Conservation (phyloP, 2,797 vertebrate genomes). For the Cercopithecus neglectus region DNA sequence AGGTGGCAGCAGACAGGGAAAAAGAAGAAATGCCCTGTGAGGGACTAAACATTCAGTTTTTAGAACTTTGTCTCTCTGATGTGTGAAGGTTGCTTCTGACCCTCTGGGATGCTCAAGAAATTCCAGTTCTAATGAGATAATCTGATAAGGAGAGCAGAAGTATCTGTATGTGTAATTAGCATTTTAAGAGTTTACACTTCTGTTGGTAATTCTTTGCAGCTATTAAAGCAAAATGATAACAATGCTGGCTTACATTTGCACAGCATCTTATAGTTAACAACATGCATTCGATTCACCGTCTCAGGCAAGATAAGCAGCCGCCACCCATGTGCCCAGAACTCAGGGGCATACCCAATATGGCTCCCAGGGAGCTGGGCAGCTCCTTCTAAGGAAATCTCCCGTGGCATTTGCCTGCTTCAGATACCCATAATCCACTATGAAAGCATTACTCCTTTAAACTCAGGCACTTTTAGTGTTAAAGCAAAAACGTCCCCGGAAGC, state of each 20-base stretch:
- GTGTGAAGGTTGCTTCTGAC: background rate
- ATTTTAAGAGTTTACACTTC: background rate
- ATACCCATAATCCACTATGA: background rate
- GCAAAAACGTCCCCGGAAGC: background rate
- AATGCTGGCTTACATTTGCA: background rate
- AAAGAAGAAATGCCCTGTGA: background rate
- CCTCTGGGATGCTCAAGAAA: background rate
- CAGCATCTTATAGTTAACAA: background rate
- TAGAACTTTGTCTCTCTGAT: background rate
- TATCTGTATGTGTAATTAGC: background rate
- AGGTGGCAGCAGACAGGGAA: background rate
- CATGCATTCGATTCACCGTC: background rate
- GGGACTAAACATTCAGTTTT: background rate
- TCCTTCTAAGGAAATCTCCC: background rate
- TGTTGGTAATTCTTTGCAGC: background rate
- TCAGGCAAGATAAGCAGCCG: background rate
- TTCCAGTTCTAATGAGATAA: background rate
- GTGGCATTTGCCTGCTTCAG: background rate
- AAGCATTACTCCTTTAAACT: slow-evolving; percentile 1
- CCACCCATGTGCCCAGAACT: background rate
- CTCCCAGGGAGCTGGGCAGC: background rate
- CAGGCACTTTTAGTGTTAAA: background rate
- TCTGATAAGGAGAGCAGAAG: background rate
- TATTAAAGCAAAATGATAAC: background rate
- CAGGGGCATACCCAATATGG: background rate